phyloP scores from a whole-genome alignment of 2,113 vertebrate species.

The Kryptolebias marmoratus region DNA sequence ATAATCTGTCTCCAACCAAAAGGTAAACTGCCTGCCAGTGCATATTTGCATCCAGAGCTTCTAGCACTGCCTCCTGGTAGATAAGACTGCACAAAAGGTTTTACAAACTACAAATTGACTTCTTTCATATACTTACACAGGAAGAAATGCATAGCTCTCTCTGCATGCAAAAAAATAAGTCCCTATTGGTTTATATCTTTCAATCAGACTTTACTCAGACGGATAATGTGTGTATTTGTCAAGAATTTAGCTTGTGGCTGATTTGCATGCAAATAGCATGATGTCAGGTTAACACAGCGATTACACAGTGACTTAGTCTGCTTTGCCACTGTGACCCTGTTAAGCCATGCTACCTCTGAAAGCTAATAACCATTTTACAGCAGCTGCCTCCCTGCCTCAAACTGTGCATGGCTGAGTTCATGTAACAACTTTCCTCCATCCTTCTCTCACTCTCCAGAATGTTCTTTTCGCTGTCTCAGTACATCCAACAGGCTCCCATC shows the following conservation, averaged over 20 bases:
- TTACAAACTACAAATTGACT: constrained; percentile 38
- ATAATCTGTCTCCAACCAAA: constrained; percentile 56
- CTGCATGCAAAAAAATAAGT: not conserved
- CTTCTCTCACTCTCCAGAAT: constrained; percentile 15
- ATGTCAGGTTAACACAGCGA: constrained; percentile 68
- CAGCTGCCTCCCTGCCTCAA: constrained; percentile 34
- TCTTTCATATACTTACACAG: not conserved
- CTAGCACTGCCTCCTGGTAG: constrained; percentile 36
- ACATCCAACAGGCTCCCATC: not conserved
- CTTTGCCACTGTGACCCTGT: constrained; percentile 44
- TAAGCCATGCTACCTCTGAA: constrained; percentile 63
- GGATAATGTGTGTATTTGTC: not conserved
- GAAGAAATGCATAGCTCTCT: constrained; percentile 17
- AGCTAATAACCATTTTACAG: constrained; percentile 48
- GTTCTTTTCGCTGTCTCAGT: constrained; percentile 31
- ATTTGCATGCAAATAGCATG: constrained; percentile 57
- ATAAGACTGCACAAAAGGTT: constrained; percentile 43
- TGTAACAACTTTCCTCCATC: constrained; percentile 26
- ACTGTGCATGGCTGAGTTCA: constrained; percentile 30
- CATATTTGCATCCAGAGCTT: constrained; percentile 34
- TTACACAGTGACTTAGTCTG: constrained; percentile 62
- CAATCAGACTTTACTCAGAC: not conserved
- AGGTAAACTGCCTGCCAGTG: constrained; percentile 39
- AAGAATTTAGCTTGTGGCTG: constrained; percentile 8
- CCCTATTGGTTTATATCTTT: constrained; percentile 8